These are phyloP conservation scores for Oreortyx pictus DNA, from an alignment of 2,797 vertebrate species.

Conservation along the genomic window DNA sequence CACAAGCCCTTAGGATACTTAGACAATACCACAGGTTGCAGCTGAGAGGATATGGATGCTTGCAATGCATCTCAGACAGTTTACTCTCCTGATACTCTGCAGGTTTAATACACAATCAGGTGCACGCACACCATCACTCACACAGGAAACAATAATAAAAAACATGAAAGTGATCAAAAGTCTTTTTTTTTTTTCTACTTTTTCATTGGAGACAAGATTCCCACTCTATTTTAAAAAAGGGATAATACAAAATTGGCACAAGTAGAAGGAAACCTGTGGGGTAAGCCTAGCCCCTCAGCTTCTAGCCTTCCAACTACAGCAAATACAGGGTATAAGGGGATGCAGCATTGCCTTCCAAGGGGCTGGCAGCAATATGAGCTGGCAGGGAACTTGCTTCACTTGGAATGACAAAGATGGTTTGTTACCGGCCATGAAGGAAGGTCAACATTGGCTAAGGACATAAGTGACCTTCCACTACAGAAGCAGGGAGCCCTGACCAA, in stretches of 20 bases:
- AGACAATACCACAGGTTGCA: constrained; percentile 61
- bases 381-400: constrained; percentile 30
- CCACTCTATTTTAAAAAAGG: constrained; percentile 40
- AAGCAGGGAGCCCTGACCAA: constrained; percentile 39
- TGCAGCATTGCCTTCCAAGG: constrained; percentile 44
- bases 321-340: constrained; percentile 24
- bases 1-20: constrained; percentile 71
- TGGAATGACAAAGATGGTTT: constrained; percentile 13
- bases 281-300: constrained; percentile 16
- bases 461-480: background rate
- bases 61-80: constrained; percentile 29
- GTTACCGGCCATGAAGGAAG: background rate
- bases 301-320: constrained; percentile 51
- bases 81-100: constrained; percentile 48
- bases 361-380: background rate
- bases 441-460: constrained; percentile 12
- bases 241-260: constrained; percentile 76
- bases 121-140: constrained; percentile 60
- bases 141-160: constrained; percentile 47
- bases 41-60: constrained; percentile 53
- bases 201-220: constrained; percentile 6
- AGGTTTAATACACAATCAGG: constrained; percentile 45
- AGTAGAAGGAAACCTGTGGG: constrained; percentile 53
- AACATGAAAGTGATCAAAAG: constrained; percentile 4
- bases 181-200: background rate